These are phyloP conservation scores for Microtus obscurus DNA, from an alignment of 2,797 vertebrate species.

Conservation along the genomic window DNA sequence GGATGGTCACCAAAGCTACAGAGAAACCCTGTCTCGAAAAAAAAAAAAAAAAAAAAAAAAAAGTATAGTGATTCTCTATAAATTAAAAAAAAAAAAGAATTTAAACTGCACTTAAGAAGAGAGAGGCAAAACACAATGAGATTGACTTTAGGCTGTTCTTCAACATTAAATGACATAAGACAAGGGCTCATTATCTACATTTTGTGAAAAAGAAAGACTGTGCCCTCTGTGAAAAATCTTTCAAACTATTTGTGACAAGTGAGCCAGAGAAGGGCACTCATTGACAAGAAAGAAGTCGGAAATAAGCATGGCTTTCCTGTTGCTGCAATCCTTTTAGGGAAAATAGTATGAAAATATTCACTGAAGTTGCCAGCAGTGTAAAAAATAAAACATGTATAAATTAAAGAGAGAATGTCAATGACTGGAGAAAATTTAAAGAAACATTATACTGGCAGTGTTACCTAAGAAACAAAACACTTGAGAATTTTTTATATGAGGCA, in stretches of 20 bases:
- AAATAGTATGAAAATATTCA: neutral
- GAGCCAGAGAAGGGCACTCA: slow-evolving; percentile 50
- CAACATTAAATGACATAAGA: slow-evolving; percentile 65
- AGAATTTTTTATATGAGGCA: neutral
- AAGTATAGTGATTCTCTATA: neutral
- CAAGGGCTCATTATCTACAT: slow-evolving; percentile 68
- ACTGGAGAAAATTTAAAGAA: neutral
- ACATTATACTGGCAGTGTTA: neutral
- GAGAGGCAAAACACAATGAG: slow-evolving; percentile 59
- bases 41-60: no score
- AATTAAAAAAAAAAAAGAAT: neutral
- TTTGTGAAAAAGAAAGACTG: slow-evolving; percentile 20
- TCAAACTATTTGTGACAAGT: slow-evolving; percentile 61
- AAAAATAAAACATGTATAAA: neutral
- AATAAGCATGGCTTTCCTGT: neutral
- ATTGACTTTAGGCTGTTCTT: slow-evolving; percentile 47
- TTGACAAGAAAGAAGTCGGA: slow-evolving; percentile 29
- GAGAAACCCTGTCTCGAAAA: no score
- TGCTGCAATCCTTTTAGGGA: slow-evolving; percentile 15
- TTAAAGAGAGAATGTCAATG: neutral
- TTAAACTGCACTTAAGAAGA: slow-evolving; percentile 27
- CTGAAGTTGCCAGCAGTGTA: neutral
- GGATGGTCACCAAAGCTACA: no score
- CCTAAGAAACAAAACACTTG: neutral
- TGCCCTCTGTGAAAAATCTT: slow-evolving; percentile 55